Evolutionary conservation across 1,140 invertebrate genomes (phyloP), one percentile per base, ranked within the genome.

Genomic region (Bombus superbus): DNA sequence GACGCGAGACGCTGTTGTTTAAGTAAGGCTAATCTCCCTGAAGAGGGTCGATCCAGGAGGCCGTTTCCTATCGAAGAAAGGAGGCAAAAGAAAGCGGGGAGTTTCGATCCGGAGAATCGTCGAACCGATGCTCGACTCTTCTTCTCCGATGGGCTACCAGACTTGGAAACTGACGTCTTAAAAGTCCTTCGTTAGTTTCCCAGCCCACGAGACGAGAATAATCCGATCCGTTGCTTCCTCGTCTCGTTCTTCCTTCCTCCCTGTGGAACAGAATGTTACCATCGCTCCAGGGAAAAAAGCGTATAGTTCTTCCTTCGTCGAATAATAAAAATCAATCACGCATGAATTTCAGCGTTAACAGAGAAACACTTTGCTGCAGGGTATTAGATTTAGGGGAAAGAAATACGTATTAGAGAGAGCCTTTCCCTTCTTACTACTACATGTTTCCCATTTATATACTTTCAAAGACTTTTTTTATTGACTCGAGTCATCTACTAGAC

Each of bases 101-200:
- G 85, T 80, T 75, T 73, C 85, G 88, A 87, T 87, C 81, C 38
- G 74, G 38, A 59, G 74, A 90, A 89, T 86, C 81, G 87, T 85
- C 71, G 69, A 42, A 81, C 62, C 47, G 86, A 84, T 85, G 81
- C 81, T 83, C 72, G 84, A 81, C 66, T 89, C 78, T 81, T 80
- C 75, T 89, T 78, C 85, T 87, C 75, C 81, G 42, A 38, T 42
- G 53, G 79, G 76, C 69, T 71, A 83, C 68, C 85, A 81, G 89
- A 80, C 72, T 86, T 80, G 88, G 88, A 81, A 87, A 87, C 81
- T 73, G 88, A 89, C 81, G 89, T 87, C 85, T 90, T 90, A 90
- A 90, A 90, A 90, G 91, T 92, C 89, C 90, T 92, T 92, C 91
- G 89, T 92, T 92, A 92, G 90, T 91, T 91, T 87, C 86, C 78